Conservation (phyloP, 2,113 vertebrate species). For the Notothenia rossii region DNA sequence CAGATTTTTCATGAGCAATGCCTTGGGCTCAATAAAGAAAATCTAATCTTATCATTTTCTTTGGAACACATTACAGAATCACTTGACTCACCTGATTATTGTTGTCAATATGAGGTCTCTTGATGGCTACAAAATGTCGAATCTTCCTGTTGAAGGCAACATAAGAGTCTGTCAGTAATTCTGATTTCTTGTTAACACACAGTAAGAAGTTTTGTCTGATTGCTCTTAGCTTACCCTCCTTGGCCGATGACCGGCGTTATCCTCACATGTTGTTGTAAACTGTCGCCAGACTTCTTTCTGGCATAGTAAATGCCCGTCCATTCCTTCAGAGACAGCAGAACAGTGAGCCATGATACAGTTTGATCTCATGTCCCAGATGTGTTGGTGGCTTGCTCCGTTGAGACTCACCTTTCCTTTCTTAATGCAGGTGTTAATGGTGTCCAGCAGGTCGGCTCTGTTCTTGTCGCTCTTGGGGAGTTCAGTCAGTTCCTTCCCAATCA, state of each 20-base stretch:
- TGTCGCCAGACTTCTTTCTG: conserved; percentile 94
- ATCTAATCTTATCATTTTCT: too few relatives aligned
- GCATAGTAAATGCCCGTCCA: conserved; percentile 96
- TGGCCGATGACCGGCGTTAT: conserved; percentile 94
- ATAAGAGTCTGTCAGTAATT: conserved; percentile 18
- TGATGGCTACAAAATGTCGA: conserved; percentile 95
- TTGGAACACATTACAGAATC: background rate
- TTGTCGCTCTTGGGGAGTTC: conserved; percentile 93
- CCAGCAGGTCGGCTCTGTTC: conserved; percentile 91
- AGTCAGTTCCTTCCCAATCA: conserved; percentile 93
- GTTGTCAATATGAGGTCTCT: conserved; percentile 91
- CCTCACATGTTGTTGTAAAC: conserved; percentile 93
- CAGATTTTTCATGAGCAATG: too few relatives aligned
- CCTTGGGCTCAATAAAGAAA: too few relatives aligned
- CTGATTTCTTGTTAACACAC: background rate
- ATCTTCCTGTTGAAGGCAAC: conserved; percentile 90
- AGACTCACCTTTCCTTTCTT: conserved; percentile 93
- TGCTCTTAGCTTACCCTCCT: conserved; percentile 89
- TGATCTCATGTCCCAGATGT: background rate
- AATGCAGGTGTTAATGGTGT: conserved; percentile 94
- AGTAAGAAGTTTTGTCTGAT: too few relatives aligned
- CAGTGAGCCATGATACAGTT: background rate
- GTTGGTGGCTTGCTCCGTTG: background rate
- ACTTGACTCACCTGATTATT: conserved; percentile 89
- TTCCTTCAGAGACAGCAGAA: conserved; percentile 83